phyloP scores from a whole-genome alignment of 2,113 vertebrate species.

The Plestiodon gilberti region DNA sequence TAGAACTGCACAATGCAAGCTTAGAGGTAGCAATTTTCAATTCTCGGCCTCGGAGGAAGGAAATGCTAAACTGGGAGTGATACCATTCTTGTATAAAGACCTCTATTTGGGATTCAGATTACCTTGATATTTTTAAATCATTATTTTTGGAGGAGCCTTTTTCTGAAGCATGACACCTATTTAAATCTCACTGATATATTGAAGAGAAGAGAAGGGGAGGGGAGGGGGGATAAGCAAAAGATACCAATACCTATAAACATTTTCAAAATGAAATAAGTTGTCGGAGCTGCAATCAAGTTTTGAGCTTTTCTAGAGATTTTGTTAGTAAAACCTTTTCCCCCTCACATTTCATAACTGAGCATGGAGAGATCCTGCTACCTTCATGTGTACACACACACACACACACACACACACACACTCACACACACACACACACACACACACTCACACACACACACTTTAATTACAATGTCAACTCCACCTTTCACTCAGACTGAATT shows the following conservation, averaged over 20 bases:
- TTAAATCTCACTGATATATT: background rate
- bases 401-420: no score
- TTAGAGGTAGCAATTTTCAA: constrained; percentile 9
- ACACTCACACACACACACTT: no score
- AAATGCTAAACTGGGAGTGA: background rate
- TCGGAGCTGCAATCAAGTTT: background rate
- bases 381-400: no score
- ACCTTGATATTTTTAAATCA: background rate
- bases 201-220: background rate
- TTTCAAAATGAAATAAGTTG: constrained; percentile 4
- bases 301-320: background rate
- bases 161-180: background rate
- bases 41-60: background rate
- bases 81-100: background rate
- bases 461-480: background rate
- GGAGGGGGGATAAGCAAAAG: no score
- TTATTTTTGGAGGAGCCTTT: background rate
- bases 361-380: background rate
- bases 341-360: background rate
- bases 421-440: no score
- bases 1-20: background rate
- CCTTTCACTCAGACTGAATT: background rate
- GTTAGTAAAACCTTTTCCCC: background rate
- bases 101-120: background rate
- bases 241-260: background rate